Evolutionary conservation across 35 echinoderm and acorn worm genomes (phyloP).

Genomic region (Heliocidaris tuberculata): DNA sequence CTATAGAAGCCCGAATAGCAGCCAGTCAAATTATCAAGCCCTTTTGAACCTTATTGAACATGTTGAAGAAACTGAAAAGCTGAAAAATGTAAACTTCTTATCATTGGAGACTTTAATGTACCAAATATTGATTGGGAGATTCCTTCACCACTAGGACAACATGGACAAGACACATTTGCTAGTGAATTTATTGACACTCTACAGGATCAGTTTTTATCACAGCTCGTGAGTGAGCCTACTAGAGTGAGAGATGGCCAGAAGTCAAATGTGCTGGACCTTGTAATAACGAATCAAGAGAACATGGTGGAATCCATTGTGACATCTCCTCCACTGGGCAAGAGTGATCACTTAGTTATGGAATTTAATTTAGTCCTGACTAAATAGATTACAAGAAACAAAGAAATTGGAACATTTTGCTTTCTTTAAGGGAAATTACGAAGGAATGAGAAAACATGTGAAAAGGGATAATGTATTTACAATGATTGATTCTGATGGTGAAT

Average conservation of each 20-base stretch:
- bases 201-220: not conserved
- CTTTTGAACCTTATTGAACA: too few relatives aligned
- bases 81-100: too few relatives aligned
- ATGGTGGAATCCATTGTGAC: not conserved
- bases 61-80: too few relatives aligned
- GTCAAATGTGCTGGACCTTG: not conserved
- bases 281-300: constrained; percentile 29
- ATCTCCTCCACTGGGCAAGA: constrained; percentile 23
- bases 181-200: not conserved
- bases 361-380: not conserved
- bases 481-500: not conserved
- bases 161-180: constrained; percentile 23
- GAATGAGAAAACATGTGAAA: constrained; percentile 41
- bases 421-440: constrained; percentile 5
- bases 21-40: too few relatives aligned
- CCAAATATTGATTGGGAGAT: constrained; percentile 21
- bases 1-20: too few relatives aligned
- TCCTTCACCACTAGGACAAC: not conserved
- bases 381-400: not conserved
- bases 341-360: constrained; percentile 15
- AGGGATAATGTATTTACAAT: not conserved
- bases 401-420: not conserved
- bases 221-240: not conserved
- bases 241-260: constrained; percentile 36
- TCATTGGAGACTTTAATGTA: too few relatives aligned